Evolutionary conservation across 2,113 vertebrate species (phyloP).

Genomic region (Gallinago undulata): DNA sequence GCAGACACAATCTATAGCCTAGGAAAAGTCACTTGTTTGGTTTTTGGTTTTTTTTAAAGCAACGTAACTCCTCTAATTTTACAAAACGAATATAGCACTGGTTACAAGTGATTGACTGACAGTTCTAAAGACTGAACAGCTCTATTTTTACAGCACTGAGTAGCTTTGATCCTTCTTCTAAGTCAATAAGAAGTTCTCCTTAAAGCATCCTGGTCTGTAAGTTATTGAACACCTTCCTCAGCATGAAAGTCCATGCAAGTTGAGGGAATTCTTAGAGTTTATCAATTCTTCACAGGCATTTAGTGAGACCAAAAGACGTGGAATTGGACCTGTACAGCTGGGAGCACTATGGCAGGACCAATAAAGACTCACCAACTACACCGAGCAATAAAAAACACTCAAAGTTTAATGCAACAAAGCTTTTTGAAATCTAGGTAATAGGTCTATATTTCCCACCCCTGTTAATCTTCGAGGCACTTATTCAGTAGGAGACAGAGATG

Average conservation of each 20-base stretch:
- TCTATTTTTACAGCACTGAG: conserved; percentile 23
- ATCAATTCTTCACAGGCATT: background rate
- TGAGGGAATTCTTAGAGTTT: background rate
- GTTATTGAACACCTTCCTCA: background rate
- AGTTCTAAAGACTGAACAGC: background rate
- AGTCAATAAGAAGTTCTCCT: background rate
- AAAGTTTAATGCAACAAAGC: background rate
- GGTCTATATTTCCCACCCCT: background rate
- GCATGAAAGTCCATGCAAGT: background rate
- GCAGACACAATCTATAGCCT: background rate
- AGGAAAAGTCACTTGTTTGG: background rate
- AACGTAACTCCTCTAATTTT: background rate
- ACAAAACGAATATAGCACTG: background rate
- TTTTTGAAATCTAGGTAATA: background rate
- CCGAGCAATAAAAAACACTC: background rate
- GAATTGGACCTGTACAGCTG: background rate
- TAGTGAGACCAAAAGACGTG: background rate
- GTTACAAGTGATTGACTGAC: background rate
- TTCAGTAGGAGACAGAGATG: background rate
- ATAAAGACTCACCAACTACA: background rate
- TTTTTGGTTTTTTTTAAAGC: background rate
- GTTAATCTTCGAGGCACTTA: background rate
- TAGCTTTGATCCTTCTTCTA: background rate
- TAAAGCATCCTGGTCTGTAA: background rate
- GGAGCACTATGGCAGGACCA: background rate